Percentiles rank a stretch among this genome's conserved stretches.
Evolutionary conservation across 2,797 vertebrate species (phyloP).

Genomic region (Miichthys miiuy): DNA sequence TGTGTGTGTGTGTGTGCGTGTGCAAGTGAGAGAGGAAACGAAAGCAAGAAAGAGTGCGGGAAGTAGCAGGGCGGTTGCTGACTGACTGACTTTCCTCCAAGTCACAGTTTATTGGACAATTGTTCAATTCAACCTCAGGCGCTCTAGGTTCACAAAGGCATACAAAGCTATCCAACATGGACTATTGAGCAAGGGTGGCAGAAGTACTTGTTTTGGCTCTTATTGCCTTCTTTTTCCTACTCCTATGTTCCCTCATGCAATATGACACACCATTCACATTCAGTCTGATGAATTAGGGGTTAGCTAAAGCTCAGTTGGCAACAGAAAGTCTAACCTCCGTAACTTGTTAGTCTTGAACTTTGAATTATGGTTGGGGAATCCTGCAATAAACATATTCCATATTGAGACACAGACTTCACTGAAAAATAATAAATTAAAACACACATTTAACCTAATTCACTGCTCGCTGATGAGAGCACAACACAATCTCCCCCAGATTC

Average conservation of each 20-base stretch:
- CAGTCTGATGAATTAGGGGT: slow-evolving; percentile 33
- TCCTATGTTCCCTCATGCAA: slow-evolving; percentile 29
- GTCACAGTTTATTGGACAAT: slow-evolving; percentile 73
- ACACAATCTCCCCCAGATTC: slow-evolving; percentile 74
- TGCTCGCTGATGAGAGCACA: slow-evolving; percentile 51
- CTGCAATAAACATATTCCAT: background rate
- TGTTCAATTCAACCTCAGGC: slow-evolving; percentile 68
- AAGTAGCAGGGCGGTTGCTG: slow-evolving; percentile 29
- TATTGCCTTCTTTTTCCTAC: slow-evolving; percentile 20
- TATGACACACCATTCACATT: slow-evolving; percentile 32
- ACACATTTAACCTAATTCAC: slow-evolving; percentile 59
- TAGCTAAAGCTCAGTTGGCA: background rate
- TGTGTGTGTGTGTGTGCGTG: slow-evolving; percentile 11
- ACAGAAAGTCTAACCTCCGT: slow-evolving; percentile 18
- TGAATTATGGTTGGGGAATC: slow-evolving; percentile 31
- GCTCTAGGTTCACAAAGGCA: slow-evolving; percentile 57
- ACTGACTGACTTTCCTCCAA: slow-evolving; percentile 62
- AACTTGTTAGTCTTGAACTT: slow-evolving; percentile 30
- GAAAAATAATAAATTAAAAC: slow-evolving; percentile 53
- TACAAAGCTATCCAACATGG: slow-evolving; percentile 45
- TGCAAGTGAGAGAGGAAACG: slow-evolving; percentile 19
- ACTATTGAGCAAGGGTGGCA: slow-evolving; percentile 55
- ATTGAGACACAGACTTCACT: slow-evolving; percentile 45
- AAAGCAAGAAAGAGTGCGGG: slow-evolving; percentile 36
- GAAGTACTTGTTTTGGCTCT: slow-evolving; percentile 44